Evolutionary conservation across 2,888 invertebrate genomes (phyloP), one percentile per base, ranked within the genome.

Genomic region (Eulithis testata): DNA sequence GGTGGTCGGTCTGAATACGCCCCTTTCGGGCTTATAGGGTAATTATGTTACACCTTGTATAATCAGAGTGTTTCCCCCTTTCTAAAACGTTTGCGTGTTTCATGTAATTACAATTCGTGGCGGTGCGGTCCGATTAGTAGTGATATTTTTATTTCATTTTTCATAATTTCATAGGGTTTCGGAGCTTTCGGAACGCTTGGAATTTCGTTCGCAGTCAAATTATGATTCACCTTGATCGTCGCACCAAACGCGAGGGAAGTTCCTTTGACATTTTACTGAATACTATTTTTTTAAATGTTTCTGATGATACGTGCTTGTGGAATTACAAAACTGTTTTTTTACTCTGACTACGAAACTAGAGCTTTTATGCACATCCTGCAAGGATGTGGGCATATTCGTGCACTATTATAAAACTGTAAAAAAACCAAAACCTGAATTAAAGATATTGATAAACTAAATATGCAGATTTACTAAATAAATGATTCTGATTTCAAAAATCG

Each of bases 81-180:
- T 27, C n/a, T 43, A 54, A 14, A 64, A 50, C 21, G n/a, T 55
- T 64, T 21, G 58, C 50, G 50, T 64, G 64, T 54, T 54, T 21
- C 59, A 40, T 64, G 59, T 44, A 50, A 64, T 59, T 64, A 59
- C 53, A 59, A 54, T 54, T 63, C 49, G 63, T 40, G 40, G 37
- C 51, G 31, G 53, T 53, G 47, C 52, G 43, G 27, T 31, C 44
- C 62, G 57, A 52, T 53, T 63, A 51, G 21, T 40, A 21, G 12
- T 49, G 40, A 49, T 58, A 58, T 63, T 53, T 63, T 63, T 58
- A 58, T 63, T 53, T 47, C 47, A 47, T 36, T 44, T 21, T 59
- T 59, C 58, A 55, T 59, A 59, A 64, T 59, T 63, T 54, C 50
- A 50, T 37, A 40, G 54, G 53, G 50, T 59, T 63, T 49, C n/a